Conservation (phyloP, 2,888 invertebrate species). For the Melikaiella ostensackeni region DNA sequence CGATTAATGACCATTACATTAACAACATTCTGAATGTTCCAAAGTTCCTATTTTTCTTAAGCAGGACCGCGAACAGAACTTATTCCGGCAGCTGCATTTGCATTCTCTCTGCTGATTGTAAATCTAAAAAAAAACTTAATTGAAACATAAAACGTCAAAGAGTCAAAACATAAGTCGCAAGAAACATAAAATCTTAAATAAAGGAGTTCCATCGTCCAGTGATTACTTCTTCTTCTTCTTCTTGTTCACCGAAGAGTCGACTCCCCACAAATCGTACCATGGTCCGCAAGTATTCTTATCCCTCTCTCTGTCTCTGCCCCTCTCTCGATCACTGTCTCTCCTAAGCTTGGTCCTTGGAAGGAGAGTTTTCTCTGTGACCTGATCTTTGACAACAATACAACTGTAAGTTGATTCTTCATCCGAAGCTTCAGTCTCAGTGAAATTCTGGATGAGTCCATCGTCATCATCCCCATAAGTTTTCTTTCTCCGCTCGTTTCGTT, state of each 20-base stretch:
- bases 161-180: conserved; percentile 40
- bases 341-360: conserved; percentile 85
- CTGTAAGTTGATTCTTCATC: conserved; percentile 78
- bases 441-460: conserved; percentile 69
- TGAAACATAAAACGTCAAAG: conserved; percentile 48
- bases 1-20: too few species aligned
- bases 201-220: conserved; percentile 47
- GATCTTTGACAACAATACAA: conserved; percentile 91
- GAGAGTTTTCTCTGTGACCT: conserved; percentile 78
- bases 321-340: conserved; percentile 78
- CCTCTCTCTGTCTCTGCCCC: conserved; percentile 73
- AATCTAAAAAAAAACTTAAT: conserved; percentile 42
- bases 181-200: conserved; percentile 42
- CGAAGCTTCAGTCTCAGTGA: conserved; percentile 74
- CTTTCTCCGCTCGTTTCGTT: conserved; percentile 68
- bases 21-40: neutral
- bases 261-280: conserved; percentile 93
- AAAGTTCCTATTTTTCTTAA: neutral
- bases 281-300: conserved; percentile 87
- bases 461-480: conserved; percentile 70
- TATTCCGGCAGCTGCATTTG: neutral
- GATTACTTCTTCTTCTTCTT: conserved; percentile 75
- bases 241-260: conserved; percentile 84
- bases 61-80: neutral
- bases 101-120: neutral